phyloP scores from a whole-genome alignment of 1,140 invertebrate species.

The Pachyrhynchus sulphureomaculatus region DNA sequence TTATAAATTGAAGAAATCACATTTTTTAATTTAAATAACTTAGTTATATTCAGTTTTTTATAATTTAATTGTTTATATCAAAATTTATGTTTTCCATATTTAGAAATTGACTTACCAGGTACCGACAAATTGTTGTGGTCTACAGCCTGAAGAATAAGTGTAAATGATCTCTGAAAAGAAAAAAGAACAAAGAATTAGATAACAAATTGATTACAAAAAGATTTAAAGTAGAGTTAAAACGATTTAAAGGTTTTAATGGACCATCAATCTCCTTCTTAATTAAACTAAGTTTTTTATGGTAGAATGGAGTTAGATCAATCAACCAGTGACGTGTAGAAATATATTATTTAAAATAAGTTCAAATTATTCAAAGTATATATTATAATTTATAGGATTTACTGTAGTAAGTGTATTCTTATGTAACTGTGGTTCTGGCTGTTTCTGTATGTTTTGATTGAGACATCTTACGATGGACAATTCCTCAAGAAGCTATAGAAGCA shows the following conservation, averaged over 20 bases:
- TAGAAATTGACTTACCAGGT: constrained; percentile 68
- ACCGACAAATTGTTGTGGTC: constrained; percentile 73
- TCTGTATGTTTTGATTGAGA: too few relatives aligned
- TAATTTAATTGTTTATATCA: too few relatives aligned
- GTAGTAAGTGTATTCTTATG: too few relatives aligned
- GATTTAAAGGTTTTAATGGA: background rate
- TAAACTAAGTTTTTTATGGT: constrained; percentile 7
- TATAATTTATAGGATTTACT: too few relatives aligned
- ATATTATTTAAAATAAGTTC: background rate
- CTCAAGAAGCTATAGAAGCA: too few relatives aligned
- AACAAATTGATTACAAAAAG: background rate
- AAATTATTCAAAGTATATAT: background rate
- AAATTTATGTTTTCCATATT: too few relatives aligned
- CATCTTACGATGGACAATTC: too few relatives aligned
- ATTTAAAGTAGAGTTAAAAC: constrained; percentile 12
- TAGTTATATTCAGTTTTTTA: too few relatives aligned
- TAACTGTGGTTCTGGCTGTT: too few relatives aligned
- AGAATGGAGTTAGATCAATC: constrained; percentile 4
- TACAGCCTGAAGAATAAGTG: constrained; percentile 85
- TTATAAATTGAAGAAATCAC: too few relatives aligned
- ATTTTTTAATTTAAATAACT: too few relatives aligned
- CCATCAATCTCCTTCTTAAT: constrained; percentile 20
- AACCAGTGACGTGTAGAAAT: constrained; percentile 7
- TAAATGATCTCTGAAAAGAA: constrained; percentile 83
- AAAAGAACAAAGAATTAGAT: constrained; percentile 16